Conservation (phyloP, 2,113 vertebrate genomes). For the Bombycilla garrulus region DNA sequence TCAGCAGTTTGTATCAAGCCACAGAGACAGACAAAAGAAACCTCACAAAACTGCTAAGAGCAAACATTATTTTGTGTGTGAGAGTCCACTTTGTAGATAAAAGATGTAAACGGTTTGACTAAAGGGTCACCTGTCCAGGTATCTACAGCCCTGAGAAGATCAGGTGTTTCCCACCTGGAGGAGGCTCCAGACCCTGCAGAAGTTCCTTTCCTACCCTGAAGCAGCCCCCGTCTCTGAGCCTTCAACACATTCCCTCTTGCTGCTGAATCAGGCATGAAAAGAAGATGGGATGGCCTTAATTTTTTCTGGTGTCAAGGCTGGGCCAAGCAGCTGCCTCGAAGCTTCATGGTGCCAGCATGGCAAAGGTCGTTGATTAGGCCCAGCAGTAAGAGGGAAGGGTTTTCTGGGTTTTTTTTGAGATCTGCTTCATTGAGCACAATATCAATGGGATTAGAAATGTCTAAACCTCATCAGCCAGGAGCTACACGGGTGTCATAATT, state of each 20-base stretch:
- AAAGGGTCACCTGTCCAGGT: background rate
- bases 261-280: background rate
- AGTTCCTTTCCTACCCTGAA: background rate
- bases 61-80: background rate
- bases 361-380: background rate
- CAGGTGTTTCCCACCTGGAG: background rate
- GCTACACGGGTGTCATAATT: background rate
- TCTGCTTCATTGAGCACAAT: background rate
- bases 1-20: rapidly evolving
- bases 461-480: background rate
- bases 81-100: background rate
- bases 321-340: rapidly evolving
- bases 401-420: background rate
- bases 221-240: background rate
- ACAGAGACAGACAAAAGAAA: background rate
- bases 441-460: background rate
- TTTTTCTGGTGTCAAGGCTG: background rate
- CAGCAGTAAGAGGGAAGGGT: background rate
- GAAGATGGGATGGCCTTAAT: background rate
- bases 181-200: background rate
- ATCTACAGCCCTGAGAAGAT: background rate
- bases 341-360: rapidly evolving
- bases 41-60: background rate
- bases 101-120: background rate
- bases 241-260: background rate